Evolutionary conservation across 1,140 invertebrate genomes (phyloP).

Genomic region (Drosophila baimaii): DNA sequence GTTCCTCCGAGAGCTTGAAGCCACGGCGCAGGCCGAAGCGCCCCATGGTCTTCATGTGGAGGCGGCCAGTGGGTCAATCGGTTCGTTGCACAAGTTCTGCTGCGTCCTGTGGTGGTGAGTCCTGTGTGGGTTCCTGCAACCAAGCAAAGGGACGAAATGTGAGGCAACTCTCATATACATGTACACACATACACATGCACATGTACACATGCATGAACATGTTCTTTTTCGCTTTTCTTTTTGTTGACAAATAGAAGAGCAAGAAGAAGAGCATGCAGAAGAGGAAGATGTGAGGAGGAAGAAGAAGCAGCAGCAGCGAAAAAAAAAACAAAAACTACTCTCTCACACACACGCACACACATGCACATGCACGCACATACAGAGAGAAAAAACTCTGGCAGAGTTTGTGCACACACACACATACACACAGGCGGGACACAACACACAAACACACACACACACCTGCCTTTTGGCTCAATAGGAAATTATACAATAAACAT

Average conservation of each 20-base stretch:
- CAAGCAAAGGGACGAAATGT: constrained; percentile 15
- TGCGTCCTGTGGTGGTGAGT: background rate
- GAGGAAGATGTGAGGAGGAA: constrained; percentile 20
- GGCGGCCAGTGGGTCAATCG: constrained; percentile 38
- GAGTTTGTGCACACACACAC: constrained; percentile 13
- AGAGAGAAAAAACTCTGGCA: constrained; percentile 19
- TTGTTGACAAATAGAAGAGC: constrained; percentile 68
- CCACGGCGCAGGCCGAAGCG: constrained; percentile 81
- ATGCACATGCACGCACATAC: background rate
- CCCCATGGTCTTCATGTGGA: constrained; percentile 77
- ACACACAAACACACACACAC: constrained; percentile 22
- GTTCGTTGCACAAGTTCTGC: constrained; percentile 46
- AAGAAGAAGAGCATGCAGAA: constrained; percentile 33
- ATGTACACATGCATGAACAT: background rate
- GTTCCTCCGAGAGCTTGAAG: constrained; percentile 75
- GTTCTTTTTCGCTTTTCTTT: constrained; percentile 27
- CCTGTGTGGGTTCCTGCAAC: constrained; percentile 27
- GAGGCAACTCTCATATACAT: background rate
- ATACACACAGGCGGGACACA: background rate
- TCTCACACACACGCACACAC: constrained; percentile 34
- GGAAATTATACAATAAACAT: constrained; percentile 77
- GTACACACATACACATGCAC: background rate
- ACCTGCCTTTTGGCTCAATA: constrained; percentile 26
- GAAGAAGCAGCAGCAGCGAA: constrained; percentile 8
- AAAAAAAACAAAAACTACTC: constrained; percentile 69